A percentile compares a stretch with the other conserved stretches of the same genome.
These are phyloP conservation scores for Zaprionus ornatus DNA, from an alignment of 1,140 invertebrate genomes.

Conservation along the genomic window DNA sequence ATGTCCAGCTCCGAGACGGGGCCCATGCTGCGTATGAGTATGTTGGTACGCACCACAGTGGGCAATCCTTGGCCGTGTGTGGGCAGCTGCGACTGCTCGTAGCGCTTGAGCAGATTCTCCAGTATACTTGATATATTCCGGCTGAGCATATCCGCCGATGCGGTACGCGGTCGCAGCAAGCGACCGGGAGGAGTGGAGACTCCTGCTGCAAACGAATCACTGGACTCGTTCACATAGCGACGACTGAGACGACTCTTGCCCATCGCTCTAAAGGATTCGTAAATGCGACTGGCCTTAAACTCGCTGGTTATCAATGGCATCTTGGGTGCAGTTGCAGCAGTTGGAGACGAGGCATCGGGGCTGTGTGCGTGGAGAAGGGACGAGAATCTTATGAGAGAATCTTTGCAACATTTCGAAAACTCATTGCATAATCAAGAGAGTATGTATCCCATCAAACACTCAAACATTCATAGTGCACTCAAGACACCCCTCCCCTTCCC, in stretches of 20 bases:
- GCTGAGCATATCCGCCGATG: slow-evolving; percentile 88
- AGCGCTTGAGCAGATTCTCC: slow-evolving; percentile 94
- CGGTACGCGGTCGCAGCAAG: slow-evolving; percentile 81
- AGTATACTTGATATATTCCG: slow-evolving; percentile 92
- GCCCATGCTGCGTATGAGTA: slow-evolving; percentile 96
- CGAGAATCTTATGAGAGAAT: not conserved
- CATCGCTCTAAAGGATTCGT: slow-evolving; percentile 63
- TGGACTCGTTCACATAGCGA: slow-evolving; percentile 20
- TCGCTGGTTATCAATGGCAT: slow-evolving; percentile 63
- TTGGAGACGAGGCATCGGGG: not conserved
- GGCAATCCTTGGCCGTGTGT: slow-evolving; percentile 92
- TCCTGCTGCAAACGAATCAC: not conserved
- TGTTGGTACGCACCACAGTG: slow-evolving; percentile 95
- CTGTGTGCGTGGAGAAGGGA: not conserved
- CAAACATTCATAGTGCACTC: not conserved
- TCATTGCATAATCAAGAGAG: slow-evolving; percentile 1
- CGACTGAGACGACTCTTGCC: slow-evolving; percentile 13
- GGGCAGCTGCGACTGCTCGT: slow-evolving; percentile 95
- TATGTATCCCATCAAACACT: not conserved
- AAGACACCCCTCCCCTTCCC: not conserved
- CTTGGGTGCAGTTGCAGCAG: not conserved
- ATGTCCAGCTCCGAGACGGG: slow-evolving; percentile 98
- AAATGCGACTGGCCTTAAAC: slow-evolving; percentile 68
- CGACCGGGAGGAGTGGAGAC: not conserved
- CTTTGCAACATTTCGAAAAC: not conserved